Evolutionary conservation across 2,888 invertebrate species (phyloP), one percentile per base, ranked within the genome.

Genomic region (Torymus texanus): DNA sequence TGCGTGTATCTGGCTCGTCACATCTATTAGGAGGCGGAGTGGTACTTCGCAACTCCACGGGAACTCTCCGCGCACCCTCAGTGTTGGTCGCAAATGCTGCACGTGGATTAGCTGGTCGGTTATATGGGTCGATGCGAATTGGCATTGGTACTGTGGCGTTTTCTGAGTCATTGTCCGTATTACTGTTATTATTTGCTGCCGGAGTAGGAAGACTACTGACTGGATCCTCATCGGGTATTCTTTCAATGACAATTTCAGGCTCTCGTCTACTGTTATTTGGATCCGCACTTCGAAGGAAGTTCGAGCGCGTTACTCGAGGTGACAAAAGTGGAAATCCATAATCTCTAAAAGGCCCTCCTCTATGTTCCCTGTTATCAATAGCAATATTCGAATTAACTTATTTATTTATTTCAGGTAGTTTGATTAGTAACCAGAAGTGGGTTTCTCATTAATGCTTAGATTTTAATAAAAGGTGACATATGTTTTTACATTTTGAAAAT

Each of bases 181-280:
- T 62, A 16, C 65, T 74, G 8, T n/a, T 74, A 56, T 59, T 75
- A 51, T 18, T 51, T 18, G 12, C 24, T 3, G 66, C 14, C 5
- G 58, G 50, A 14, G 51, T 11, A 16, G 16, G 16, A 16, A 5
- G 62, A 10, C 51, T 18, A 13, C 24, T 16, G 4, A 59, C 50
- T 14, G 83, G 55, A 71, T 84, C 72, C 51, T 81, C 82, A 29
- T 83, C 84, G 12, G 81, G 80, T 50, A 82, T 82, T 80, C 83
- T 78, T 58, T 83, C 84, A 10, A 82, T 82, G 11, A 80, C 74
- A 50, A 82, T 79, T 5, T 80, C 82, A n/a, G 80, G 58, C 0
- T 63, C 61, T 56, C 55, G 24, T 5, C 5, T 5, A 70, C 79
- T 70, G 59, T 24, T 61, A n/a, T 61, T 73, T 5, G 61, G 55